These are phyloP conservation scores for Prosapia bicincta DNA, from an alignment of 2,888 invertebrate species.

Conservation along the genomic window DNA sequence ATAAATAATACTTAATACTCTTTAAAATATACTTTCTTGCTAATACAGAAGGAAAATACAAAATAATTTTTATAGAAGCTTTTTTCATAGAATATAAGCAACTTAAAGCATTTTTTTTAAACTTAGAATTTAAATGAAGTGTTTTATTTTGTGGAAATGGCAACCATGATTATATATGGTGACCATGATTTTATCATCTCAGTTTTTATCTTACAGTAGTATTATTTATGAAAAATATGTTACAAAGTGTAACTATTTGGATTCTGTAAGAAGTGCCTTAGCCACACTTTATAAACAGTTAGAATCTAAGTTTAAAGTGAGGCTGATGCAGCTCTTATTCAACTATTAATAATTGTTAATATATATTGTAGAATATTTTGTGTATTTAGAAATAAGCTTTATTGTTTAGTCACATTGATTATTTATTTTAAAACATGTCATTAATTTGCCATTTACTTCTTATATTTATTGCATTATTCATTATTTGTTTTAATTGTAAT, in stretches of 20 bases:
- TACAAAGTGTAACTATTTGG: background rate
- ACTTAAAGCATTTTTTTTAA: no score
- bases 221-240: background rate
- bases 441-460: background rate
- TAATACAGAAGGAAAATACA: no score
- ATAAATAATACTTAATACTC: no score
- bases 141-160: no score
- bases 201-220: no score
- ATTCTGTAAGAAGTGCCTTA: conserved; percentile 30
- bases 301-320: conserved; percentile 24
- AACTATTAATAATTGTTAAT: background rate
- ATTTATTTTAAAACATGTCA: background rate
- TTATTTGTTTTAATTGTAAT: no score
- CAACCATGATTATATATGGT: no score
- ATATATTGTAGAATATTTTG: background rate
- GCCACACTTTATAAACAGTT: conserved; percentile 30
- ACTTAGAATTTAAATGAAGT: no score
- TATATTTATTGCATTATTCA: background rate
- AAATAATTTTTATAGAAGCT: no score
- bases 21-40: no score
- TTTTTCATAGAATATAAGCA: no score
- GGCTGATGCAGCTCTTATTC: conserved; percentile 30
- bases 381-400: background rate
- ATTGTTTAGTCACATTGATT: background rate
- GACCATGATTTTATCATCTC: no score